These are phyloP conservation scores for Cryptoleucopteryx plumbea DNA, from an alignment of 2,113 vertebrate genomes.

Conservation along the genomic window DNA sequence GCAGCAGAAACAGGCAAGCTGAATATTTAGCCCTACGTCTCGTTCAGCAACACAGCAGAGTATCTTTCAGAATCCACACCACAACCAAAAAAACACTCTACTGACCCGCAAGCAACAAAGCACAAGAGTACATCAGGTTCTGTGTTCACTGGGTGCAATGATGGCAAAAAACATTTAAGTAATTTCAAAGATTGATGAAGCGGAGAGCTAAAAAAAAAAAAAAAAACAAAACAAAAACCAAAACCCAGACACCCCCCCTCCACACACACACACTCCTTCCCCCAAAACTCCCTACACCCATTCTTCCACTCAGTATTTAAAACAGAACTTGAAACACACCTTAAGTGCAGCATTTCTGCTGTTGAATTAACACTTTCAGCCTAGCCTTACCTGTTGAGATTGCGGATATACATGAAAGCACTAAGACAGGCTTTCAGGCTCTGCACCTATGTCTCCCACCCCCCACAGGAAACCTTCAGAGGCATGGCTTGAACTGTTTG, in stretches of 20 bases:
- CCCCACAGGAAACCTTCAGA: neutral
- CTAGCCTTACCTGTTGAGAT: neutral
- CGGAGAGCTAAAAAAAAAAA: neutral
- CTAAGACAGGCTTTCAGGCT: neutral
- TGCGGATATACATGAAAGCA: neutral
- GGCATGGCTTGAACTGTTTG: neutral
- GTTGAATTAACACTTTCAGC: neutral
- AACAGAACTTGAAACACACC: neutral
- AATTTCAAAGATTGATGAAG: neutral
- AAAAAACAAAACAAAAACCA: no score
- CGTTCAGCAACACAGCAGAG: neutral
- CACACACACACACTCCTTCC: no score
- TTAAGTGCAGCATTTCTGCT: neutral
- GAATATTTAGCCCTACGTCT: neutral
- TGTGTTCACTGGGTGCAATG: neutral
- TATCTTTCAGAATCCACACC: neutral
- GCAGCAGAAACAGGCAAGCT: neutral
- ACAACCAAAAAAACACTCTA: neutral
- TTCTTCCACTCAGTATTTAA: neutral
- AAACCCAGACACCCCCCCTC: neutral
- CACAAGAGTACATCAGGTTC: neutral
- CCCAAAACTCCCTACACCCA: neutral
- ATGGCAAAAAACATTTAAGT: neutral
- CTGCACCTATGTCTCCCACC: neutral
- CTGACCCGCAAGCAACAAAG: neutral